Evolutionary conservation across 2,113 vertebrate genomes (phyloP).

Genomic region (Hylia prasina): DNA sequence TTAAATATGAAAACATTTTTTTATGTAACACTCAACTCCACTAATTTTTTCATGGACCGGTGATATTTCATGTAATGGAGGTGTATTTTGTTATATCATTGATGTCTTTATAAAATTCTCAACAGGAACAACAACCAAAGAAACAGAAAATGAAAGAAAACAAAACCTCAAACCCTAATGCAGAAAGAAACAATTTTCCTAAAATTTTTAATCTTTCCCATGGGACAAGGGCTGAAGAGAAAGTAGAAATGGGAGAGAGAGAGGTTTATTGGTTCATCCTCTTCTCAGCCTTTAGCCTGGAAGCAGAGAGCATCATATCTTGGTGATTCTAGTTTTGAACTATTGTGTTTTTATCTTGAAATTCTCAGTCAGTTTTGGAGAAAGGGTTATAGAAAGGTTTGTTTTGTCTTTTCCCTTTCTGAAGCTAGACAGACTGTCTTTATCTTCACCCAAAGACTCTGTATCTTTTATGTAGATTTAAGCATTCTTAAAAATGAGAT

Average conservation of each 20-base stretch:
- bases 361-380: neutral
- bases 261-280: neutral
- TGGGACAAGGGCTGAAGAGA: neutral
- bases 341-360: neutral
- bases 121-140: neutral
- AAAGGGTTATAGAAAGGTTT: neutral
- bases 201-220: neutral
- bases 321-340: neutral
- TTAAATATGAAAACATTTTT: neutral
- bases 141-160: neutral
- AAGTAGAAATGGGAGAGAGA: neutral
- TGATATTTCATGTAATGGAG: neutral
- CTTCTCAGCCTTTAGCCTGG: neutral
- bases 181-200: neutral
- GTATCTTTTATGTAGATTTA: neutral
- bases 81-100: neutral
- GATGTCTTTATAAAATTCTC: neutral
- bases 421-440: neutral
- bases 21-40: neutral
- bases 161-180: neutral
- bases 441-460: neutral
- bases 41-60: neutral
- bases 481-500: neutral
- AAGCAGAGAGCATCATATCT: neutral
- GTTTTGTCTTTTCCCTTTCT: neutral